Percentiles rank a stretch among this genome's conserved stretches.
Conservation (phyloP, 2,797 vertebrate species). For the Lemur catta region DNA sequence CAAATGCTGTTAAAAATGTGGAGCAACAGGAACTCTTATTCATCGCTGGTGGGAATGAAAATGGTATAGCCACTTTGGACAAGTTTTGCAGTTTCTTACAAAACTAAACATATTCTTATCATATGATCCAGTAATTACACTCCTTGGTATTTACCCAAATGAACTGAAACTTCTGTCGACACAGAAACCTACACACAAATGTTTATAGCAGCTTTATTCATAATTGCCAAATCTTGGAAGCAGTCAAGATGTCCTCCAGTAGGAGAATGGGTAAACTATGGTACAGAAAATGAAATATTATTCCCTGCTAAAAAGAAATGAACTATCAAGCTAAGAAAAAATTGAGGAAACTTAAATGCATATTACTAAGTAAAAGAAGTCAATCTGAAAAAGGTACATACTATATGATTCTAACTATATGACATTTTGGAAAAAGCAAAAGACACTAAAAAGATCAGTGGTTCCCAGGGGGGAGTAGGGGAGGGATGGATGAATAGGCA, state of each 20-base stretch:
- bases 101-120: not conserved
- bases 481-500: not conserved
- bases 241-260: not conserved
- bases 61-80: not conserved
- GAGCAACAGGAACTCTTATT: not conserved
- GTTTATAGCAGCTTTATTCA: not conserved
- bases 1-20: not conserved
- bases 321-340: not conserved
- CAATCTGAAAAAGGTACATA: not conserved
- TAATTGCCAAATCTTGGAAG: not conserved
- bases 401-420: not conserved
- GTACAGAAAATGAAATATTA: not conserved
- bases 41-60: not conserved
- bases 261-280: not conserved
- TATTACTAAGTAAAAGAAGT: not conserved
- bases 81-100: not conserved
- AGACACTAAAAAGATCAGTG: not conserved
- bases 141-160: not conserved
- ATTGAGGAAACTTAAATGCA: not conserved
- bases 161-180: not conserved
- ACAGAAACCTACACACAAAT: not conserved
- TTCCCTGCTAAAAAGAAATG: not conserved
- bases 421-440: not conserved
- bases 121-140: not conserved
- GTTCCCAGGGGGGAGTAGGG: not conserved